phyloP scores from a whole-genome alignment of 2,113 vertebrate genomes.

The Dromaius novaehollandiae region DNA sequence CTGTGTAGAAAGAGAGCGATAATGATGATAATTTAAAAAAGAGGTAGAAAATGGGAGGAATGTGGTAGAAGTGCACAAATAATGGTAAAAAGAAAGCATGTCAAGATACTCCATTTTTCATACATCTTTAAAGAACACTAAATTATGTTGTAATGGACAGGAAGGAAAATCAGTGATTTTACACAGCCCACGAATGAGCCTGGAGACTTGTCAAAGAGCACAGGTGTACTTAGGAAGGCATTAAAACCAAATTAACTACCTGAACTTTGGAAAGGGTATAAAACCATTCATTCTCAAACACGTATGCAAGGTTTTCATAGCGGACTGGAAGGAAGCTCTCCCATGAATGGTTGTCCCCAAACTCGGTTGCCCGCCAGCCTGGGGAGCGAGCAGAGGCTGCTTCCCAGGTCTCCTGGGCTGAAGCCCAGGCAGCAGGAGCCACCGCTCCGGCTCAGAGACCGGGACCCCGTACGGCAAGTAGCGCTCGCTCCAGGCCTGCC shows the following conservation, averaged over 20 bases:
- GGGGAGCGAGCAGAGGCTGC: not conserved
- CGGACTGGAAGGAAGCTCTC: not conserved
- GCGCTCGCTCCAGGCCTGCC: not conserved
- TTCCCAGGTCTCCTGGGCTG: too few species aligned
- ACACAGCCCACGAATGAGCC: not conserved
- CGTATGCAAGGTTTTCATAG: accelerated
- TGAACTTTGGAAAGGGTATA: not conserved
- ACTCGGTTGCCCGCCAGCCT: not conserved
- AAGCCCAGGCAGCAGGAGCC: too few species aligned
- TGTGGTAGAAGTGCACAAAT: not conserved
- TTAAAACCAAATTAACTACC: not conserved
- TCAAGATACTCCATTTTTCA: not conserved
- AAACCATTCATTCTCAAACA: accelerated
- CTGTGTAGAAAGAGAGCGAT: not conserved
- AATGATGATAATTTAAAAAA: not conserved
- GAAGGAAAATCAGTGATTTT: not conserved
- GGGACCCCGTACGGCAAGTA: too few species aligned
- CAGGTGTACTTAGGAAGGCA: not conserved
- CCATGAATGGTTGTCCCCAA: accelerated
- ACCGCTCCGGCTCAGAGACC: too few species aligned
- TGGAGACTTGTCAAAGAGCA: not conserved
- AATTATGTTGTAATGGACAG: not conserved
- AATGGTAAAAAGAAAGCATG: not conserved
- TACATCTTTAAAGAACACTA: not conserved
- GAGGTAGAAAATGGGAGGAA: not conserved